Evolutionary conservation across 2,113 vertebrate genomes (phyloP), one percentile per base, ranked within the genome.

Genomic region (Theristicus caerulescens): DNA sequence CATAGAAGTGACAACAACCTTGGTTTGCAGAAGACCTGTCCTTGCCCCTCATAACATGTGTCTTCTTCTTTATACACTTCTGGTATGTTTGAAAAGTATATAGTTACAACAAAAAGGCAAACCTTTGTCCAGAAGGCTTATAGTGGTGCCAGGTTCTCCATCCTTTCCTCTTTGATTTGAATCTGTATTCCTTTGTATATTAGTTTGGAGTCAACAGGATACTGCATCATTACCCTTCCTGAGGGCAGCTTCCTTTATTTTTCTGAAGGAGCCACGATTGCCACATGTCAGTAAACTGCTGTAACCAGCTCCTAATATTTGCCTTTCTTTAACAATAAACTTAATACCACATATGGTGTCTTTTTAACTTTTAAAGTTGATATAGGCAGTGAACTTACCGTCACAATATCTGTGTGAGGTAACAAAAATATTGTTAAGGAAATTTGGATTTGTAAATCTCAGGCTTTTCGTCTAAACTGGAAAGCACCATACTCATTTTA

Each of bases 161-260:
- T 90, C 55, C 32, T 82, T 94, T 89, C 61, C 58, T 88, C 73
- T 10, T n/a, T 95, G 82, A 88, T 95, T 87, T 82, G 88, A 78
- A 62, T 81, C 77, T 94, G 0, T 73, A 65, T 36, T 46, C 32
- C 22, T 64, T 54, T 84, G 81, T 95, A 54, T 82, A 49, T 90
- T 86, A 51, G 47, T 80, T 55, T 79, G 66, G 29, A 82, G 52
- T 93, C 94, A 90, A 95, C 95, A 97, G 94, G 96, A 96, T 96
- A 44, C 49, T 70, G 58, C 91, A 74, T 94, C 96, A 81, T 83
- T 81, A 70, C 54, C 64, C n/a, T 97, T 92, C 78, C 40, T 32
- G 83, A 84, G 36, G 65, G 64, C 5, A 6, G 51, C 84, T 97
- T 94, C 52, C 81, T 92, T 82, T 86, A n/a, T 90, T 87, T 83